Evolutionary conservation across 1,140 invertebrate genomes (phyloP), one percentile per base, ranked within the genome.

Genomic region (Propsilocerus akamusi): DNA sequence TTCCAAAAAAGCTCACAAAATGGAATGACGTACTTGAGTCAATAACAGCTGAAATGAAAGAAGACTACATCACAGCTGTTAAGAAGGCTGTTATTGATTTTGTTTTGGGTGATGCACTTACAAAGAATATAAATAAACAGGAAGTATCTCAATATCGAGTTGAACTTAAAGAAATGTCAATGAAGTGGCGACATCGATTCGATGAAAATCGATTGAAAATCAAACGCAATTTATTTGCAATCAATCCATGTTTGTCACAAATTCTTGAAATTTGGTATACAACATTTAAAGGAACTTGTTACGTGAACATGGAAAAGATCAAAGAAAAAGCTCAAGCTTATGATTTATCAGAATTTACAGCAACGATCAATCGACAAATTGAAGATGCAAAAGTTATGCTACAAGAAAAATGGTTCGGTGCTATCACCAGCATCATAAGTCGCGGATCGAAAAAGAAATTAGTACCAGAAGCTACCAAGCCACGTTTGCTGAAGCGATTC

Each of bases 31-130:
- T 72, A 5, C 59, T 82, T 1, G 62, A 66, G 1, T 61, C 66
- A 25, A 72, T 75, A 46, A 72, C 81, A 11, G 59, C 72, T 51
- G 80, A 85, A 59, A 73, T 80, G 56, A 71, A 79, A 57, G 77
- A 85, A 53, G 82, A 90, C 57, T 94, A 88, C 63, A 73, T 83
- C 55, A 73, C 83, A 55, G 81, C 79, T 55, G 81, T 92, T 51
- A 94, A 93, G 60, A 92, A 89, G 65, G 81, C 88, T 0, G 76
- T 87, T 4, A 76, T 89, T 3, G 87, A 94, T 68, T 94, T 88
- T 65, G 86, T 91, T 3, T 65, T 95, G 2, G 77, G 80, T 59
- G 83, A 91, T 66, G 78, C 83, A 11, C 37, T 55, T 22, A 34
- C 37, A 23, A 46, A 52, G 24, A 41, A 37, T 6, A 46, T 41